phyloP scores from a whole-genome alignment of 2,888 invertebrate species.

The Pycnomerus fuliginosus region DNA sequence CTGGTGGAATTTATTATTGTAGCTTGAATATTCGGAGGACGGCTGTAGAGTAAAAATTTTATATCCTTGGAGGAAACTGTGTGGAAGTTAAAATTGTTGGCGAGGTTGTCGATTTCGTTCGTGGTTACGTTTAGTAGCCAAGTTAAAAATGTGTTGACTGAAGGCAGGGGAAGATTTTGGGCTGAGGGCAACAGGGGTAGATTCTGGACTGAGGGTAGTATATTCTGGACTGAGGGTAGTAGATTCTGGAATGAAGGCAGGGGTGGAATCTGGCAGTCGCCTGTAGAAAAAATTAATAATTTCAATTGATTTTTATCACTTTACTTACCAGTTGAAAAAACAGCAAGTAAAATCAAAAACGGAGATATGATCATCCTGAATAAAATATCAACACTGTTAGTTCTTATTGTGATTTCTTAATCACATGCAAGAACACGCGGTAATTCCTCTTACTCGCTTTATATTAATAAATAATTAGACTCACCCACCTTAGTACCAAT shows the following conservation, averaged over 20 bases:
- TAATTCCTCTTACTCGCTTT: neutral
- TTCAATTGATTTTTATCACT: conserved; percentile 1
- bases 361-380: conserved; percentile 1
- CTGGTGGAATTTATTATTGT: conserved; percentile 1
- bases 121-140: conserved; percentile 12
- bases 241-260: neutral
- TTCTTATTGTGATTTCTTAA: neutral
- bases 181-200: too few species aligned
- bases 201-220: too few species aligned
- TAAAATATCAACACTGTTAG: neutral
- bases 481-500: too few species aligned
- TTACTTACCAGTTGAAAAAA: too few species aligned
- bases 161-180: too few species aligned
- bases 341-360: too few species aligned
- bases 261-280: neutral
- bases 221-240: too few species aligned
- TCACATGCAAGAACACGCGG: neutral
- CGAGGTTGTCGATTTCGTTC: conserved; percentile 10
- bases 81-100: conserved; percentile 13
- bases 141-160: too few species aligned
- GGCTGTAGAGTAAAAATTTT: conserved; percentile 5
- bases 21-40: conserved; percentile 3
- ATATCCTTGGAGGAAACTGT: conserved; percentile 11
- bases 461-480: conserved; percentile 1
- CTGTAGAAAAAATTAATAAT: neutral